phyloP scores from a whole-genome alignment of 2,888 invertebrate genomes.

The Phyllotreta striolata region DNA sequence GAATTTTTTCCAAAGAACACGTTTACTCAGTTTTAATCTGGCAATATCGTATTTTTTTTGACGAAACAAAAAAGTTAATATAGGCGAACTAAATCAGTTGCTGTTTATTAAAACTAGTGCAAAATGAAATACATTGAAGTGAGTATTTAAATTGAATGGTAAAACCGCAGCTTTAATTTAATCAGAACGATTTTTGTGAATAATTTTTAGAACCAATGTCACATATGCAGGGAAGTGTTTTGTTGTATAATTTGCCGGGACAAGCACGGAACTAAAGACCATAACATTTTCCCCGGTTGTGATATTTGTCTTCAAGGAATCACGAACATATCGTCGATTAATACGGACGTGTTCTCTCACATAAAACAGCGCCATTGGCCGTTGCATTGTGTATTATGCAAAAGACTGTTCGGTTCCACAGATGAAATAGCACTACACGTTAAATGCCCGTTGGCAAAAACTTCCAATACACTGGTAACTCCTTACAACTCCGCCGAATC shows the following conservation, averaged over 20 bases:
- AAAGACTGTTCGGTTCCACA: conserved; percentile 45
- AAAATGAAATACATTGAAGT: too few species aligned
- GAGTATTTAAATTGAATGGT: conserved; percentile 8
- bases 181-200: neutral
- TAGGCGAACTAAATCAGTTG: neutral
- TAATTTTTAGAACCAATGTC: conserved; percentile 53
- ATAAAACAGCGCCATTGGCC: conserved; percentile 52
- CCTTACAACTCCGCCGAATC: neutral
- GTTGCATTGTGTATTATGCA: conserved; percentile 53
- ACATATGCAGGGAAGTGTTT: conserved; percentile 52
- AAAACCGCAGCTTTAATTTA: neutral
- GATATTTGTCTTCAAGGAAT: conserved; percentile 54
- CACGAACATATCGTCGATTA: conserved; percentile 41
- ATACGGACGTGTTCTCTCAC: conserved; percentile 47
- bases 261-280: conserved; percentile 51
- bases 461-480: conserved; percentile 38
- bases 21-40: too few species aligned
- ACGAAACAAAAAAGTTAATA: neutral
- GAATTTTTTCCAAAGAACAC: too few species aligned
- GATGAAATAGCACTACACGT: conserved; percentile 48
- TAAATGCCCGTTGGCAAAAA: conserved; percentile 45
- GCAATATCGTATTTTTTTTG: too few species aligned
- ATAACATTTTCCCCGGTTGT: conserved; percentile 51
- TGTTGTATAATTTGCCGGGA: conserved; percentile 55
- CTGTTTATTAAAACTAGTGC: neutral